Conservation (phyloP, 2,888 invertebrate genomes). For the Seira sanloemensis region DNA sequence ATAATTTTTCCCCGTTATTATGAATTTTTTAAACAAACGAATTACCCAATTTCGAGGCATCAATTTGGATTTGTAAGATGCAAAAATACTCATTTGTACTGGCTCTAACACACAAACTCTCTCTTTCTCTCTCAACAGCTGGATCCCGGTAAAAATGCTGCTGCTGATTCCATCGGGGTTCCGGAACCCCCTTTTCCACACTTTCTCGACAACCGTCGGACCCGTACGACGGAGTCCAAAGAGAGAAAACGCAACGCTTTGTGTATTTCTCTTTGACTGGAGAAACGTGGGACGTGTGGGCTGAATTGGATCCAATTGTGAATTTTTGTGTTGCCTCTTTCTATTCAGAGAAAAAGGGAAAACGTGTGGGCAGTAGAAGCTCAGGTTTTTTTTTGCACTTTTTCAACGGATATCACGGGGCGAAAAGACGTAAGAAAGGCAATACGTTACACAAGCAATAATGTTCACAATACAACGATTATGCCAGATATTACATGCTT, state of each 20-base stretch:
- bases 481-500: neutral
- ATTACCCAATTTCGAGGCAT: no score
- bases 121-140: constrained; percentile 4
- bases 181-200: neutral
- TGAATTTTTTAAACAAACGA: no score
- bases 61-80: no score
- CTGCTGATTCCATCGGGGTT: neutral
- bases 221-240: neutral
- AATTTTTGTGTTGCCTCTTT: no score
- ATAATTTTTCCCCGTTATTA: no score
- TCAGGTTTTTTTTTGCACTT: no score
- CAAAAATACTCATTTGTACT: no score
- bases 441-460: neutral
- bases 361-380: no score
- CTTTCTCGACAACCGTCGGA: neutral
- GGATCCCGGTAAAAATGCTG: constrained; percentile 8
- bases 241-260: neutral
- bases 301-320: no score
- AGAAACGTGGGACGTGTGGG: neutral
- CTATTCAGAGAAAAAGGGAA: no score
- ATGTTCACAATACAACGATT: constrained; percentile 4
- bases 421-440: no score
- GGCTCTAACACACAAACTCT: neutral
- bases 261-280: neutral
- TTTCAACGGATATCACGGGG: no score